Conservation (phyloP, 2,797 vertebrate genomes). For the Schizothorax lantsangensis region DNA sequence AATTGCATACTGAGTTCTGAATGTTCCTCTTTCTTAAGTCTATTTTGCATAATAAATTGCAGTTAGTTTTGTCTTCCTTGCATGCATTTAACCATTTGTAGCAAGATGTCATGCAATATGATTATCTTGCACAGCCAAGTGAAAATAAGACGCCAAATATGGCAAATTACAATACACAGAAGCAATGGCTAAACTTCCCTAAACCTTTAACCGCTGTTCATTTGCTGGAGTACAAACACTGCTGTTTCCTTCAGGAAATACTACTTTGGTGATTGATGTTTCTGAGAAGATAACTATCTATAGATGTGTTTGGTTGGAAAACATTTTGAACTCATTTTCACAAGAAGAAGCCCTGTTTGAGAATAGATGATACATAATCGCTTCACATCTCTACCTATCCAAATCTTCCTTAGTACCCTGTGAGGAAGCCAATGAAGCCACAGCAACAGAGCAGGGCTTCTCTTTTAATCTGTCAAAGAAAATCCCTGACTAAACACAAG, state of each 20-base stretch:
- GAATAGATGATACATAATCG: conserved; percentile 52
- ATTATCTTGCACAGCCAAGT: not conserved
- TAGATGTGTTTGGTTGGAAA: conserved; percentile 1
- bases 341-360: conserved; percentile 25
- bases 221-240: not conserved
- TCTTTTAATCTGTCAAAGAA: conserved; percentile 60
- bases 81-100: not conserved
- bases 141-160: not conserved
- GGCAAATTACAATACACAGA: not conserved
- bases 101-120: too few relatives aligned
- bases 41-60: not conserved
- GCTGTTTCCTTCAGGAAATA: not conserved
- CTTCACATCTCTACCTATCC: conserved; percentile 54
- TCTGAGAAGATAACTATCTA: not conserved
- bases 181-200: not conserved
- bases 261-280: not conserved
- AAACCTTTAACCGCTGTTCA: too few relatives aligned
- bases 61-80: not conserved
- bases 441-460: conserved; percentile 43
- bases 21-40: too few relatives aligned
- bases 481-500: conserved; percentile 59
- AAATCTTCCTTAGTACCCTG: conserved; percentile 42
- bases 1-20: too few relatives aligned
- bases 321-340: not conserved
- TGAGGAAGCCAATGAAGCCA: conserved; percentile 46